Evolutionary conservation across 1,140 invertebrate species (phyloP), one percentile per base, ranked within the genome.

Genomic region (Doryteuthis pealeii): DNA sequence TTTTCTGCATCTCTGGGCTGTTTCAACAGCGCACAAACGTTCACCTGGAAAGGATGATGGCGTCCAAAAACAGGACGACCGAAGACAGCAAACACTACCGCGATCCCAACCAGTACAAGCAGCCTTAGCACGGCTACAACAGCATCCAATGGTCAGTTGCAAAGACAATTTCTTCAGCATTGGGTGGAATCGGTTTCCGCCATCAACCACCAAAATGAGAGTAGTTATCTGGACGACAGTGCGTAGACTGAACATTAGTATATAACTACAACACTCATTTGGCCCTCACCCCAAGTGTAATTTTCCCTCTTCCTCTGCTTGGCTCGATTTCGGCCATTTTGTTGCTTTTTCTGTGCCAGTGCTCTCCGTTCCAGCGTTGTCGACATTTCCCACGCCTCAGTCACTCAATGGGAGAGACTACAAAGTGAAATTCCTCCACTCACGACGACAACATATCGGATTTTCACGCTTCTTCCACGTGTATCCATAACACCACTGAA

Each of bases 1-100:
- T 5, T 54, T 83, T 26, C 76, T 78, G 28, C 80, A 81, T 73
- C n/a, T 78, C 65, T 83, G 82, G 82, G n/a, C n/a, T n/a, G n/a
- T n/a, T 33, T 73, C 12, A 81, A 73, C 71, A 18, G 78, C 14
- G 49, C 73, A n/a, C 5, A 69, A 0, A 58, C 14, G 12, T 30
- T 70, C 1, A 49, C 66, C 12, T 83, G 82, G 82, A 76, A 54
- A n/a, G n/a, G 8, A 80, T 78, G 79, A 79, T 80, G 69, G 76
- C 76, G 14, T 79, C 78, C 2, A 79, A 74, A 45, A 79, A 83
- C 1, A 15, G 45, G 45, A 5, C 12, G 74, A 26, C 33, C 70
- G 49, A 74, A 74, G 3, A 69, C 31, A 26, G 78, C 73, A 74
- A 73, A 49, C 1, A 43, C 65, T 1, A 70, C 69, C 69, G 77